phyloP scores from a whole-genome alignment of 2,888 invertebrate genomes.

The Nysson spinosus region DNA sequence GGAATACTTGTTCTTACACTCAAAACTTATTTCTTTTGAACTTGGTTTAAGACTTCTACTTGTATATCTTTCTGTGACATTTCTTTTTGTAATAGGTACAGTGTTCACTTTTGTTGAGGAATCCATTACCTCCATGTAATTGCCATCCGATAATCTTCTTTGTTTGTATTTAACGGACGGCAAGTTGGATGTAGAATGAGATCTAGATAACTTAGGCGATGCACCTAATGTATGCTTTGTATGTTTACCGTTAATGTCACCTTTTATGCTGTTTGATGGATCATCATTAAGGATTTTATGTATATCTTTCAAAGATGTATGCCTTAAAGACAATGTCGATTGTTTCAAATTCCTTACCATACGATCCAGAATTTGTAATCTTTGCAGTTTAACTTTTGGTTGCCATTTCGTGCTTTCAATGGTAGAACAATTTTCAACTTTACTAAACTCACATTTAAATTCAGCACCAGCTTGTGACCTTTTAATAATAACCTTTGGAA shows the following conservation, averaged over 20 bases:
- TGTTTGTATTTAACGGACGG: constrained; percentile 40
- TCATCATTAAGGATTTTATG: constrained; percentile 4
- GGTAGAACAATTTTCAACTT: constrained; percentile 61
- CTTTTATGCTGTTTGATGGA: background rate
- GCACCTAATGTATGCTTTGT: background rate
- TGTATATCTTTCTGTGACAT: background rate
- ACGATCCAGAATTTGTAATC: constrained; percentile 69
- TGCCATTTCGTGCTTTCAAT: constrained; percentile 69
- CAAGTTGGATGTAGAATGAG: constrained; percentile 60
- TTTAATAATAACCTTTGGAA: constrained; percentile 75
- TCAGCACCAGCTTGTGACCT: constrained; percentile 72
- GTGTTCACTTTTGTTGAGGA: background rate
- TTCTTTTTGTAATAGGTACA: background rate
- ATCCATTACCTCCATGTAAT: constrained; percentile 24
- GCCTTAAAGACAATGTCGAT: constrained; percentile 58
- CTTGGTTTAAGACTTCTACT: background rate
- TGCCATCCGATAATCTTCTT: constrained; percentile 55
- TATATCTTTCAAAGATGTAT: constrained; percentile 9
- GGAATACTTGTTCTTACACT: constrained; percentile 1
- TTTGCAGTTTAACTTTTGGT: constrained; percentile 71
- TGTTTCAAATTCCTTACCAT: constrained; percentile 71
- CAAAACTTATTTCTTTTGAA: constrained; percentile 4
- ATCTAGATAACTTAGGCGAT: constrained; percentile 56
- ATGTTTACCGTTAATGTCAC: background rate
- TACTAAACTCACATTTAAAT: constrained; percentile 74